phyloP scores from a whole-genome alignment of 2,797 vertebrate genomes.

The Loriculus beryllinus region DNA sequence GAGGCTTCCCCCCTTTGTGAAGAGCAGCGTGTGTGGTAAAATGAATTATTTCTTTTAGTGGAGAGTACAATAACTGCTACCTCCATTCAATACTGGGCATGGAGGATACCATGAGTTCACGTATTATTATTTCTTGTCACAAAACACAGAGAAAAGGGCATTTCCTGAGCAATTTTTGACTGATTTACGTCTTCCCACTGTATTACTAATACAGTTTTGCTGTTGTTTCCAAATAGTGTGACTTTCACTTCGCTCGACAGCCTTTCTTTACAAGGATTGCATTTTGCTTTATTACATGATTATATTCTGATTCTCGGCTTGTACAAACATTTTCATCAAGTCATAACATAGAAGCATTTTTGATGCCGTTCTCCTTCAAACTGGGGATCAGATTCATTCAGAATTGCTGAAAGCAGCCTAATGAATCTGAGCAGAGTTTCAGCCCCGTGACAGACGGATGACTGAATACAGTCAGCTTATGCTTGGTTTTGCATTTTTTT shows the following conservation, averaged over 20 bases:
- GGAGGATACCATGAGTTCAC: background rate
- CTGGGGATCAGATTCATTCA: constrained; percentile 23
- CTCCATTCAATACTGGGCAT: background rate
- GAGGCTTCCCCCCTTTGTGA: background rate
- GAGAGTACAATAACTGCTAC: background rate
- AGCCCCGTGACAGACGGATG: background rate
- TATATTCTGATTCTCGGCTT: constrained; percentile 23
- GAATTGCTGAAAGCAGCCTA: constrained; percentile 36
- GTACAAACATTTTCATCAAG: constrained; percentile 49
- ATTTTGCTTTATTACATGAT: constrained; percentile 38
- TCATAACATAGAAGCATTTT: background rate
- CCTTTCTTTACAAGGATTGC: constrained; percentile 38
- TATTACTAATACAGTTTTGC: constrained; percentile 3
- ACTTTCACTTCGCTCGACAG: constrained; percentile 21
- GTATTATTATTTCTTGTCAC: background rate
- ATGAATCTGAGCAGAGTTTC: constrained; percentile 36
- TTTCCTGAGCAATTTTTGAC: constrained; percentile 9
- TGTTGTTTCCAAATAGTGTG: background rate
- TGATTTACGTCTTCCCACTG: background rate
- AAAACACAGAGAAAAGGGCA: constrained; percentile 12
- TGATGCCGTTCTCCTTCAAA: constrained; percentile 25
- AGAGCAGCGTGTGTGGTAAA: background rate
- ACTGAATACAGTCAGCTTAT: constrained; percentile 20
- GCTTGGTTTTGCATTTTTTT: background rate
- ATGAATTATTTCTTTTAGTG: constrained; percentile 17